Evolutionary conservation across 2,113 vertebrate species (phyloP).

Genomic region (Turnix velox): DNA sequence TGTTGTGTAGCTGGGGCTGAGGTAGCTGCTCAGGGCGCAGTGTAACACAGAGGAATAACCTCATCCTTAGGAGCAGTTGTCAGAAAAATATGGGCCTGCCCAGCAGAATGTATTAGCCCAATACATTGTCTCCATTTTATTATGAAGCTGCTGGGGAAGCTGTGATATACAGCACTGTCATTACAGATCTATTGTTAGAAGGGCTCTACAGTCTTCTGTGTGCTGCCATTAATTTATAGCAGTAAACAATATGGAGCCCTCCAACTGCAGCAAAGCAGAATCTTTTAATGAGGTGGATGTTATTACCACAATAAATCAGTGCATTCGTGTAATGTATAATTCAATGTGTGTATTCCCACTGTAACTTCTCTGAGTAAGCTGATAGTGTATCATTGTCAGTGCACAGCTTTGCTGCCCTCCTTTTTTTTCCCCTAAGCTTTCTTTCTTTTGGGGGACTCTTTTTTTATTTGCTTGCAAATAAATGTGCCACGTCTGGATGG

Average conservation of each 20-base stretch:
- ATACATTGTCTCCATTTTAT: slow-evolving; percentile 87
- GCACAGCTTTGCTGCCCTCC: slow-evolving; percentile 62
- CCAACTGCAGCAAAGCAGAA: slow-evolving; percentile 84
- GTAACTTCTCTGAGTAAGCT: slow-evolving; percentile 93
- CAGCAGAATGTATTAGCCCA: slow-evolving; percentile 88
- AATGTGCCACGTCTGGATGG: slow-evolving; percentile 73
- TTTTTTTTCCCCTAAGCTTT: slow-evolving; percentile 57
- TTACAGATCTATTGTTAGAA: slow-evolving; percentile 87
- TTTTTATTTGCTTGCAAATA: slow-evolving; percentile 78
- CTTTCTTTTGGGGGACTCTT: slow-evolving; percentile 75
- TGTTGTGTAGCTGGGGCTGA: slow-evolving; percentile 50
- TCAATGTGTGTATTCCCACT: slow-evolving; percentile 99
- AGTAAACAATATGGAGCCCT: slow-evolving; percentile 90
- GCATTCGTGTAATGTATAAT: slow-evolving; percentile 99
- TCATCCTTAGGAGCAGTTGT: slow-evolving; percentile 86
- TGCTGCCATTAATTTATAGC: slow-evolving; percentile 90
- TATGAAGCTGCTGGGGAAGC: slow-evolving; percentile 80
- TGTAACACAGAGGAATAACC: slow-evolving; percentile 76
- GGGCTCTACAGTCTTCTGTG: slow-evolving; percentile 81
- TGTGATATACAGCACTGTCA: slow-evolving; percentile 93
- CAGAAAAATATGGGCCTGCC: slow-evolving; percentile 82
- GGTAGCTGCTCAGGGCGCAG: slow-evolving; percentile 76
- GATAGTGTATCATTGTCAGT: slow-evolving; percentile 97
- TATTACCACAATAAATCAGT: slow-evolving; percentile 99
- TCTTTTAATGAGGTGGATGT: slow-evolving; percentile 99